Evolutionary conservation across 2,113 vertebrate genomes (phyloP), one percentile per base, ranked within the genome.

Genomic region (Chlorodrepanis virens): DNA sequence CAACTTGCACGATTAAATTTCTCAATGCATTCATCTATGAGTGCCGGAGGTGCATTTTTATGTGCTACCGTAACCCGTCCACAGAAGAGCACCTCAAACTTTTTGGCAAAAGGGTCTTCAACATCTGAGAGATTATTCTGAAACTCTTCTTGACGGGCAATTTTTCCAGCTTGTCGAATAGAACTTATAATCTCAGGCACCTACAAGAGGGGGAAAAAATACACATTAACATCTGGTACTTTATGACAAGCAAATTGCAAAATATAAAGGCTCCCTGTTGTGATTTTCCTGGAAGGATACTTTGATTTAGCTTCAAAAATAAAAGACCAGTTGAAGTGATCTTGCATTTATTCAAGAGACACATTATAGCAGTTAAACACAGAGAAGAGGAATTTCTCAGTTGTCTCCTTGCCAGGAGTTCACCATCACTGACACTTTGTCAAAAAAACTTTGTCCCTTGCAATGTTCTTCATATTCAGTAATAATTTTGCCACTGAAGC

Each of bases 161-260:
- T 99, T 98, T 99, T 99, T 76, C 99, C 98, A 7, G 99, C 99
- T 97, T 99, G 99, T 71, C 99, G 98, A 95, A 99, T 98, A 64
- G 98, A 98, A 96, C 98, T 99, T 97, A 99, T 99, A 97, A 99
- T 99, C 98, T 99, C 99, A 91, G 99, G 99, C 96, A 99, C 99
- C 98, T 99, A 76, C 0, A 56, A 49, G 23, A 86, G 12, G 10
- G 33, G 27, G 31, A 70, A 72, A 74, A 42, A 78, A 57, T 1
- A 25, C 11, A 83, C 9, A n/a, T 97, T 59, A 96, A n/a, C 33
- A 79, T 71, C 6, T 5, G 0, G 12, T 47, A 27, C 14, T 70
- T 86, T 54, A 47, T 14, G 20, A 75, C 15, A 89, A 77, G 71
- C 17, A 83, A 92, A 42, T 1, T 67, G 42, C 82, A 54, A 65